Percentiles rank a stretch among this genome's conserved stretches.
Evolutionary conservation across 92 coral and sea anemone species (phyloP).

Genomic region (Zoanthus sansibaricus): DNA sequence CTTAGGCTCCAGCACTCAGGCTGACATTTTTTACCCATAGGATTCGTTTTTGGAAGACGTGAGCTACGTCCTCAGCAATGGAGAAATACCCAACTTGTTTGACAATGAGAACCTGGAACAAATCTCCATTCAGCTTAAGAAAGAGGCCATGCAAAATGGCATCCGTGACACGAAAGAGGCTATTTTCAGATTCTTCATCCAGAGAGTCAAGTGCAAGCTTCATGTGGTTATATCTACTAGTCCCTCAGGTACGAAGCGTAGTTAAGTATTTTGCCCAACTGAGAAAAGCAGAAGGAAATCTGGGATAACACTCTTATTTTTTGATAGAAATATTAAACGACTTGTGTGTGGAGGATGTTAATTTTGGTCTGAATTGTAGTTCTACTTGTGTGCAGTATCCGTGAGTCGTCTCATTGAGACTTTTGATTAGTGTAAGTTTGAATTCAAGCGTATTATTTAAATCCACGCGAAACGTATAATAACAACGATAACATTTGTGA

Average conservation of each 20-base stretch:
- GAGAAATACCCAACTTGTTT: slow-evolving; percentile 82
- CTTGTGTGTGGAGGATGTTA: too few species aligned
- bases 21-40: slow-evolving; percentile 45
- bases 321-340: too few species aligned
- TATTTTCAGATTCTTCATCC: slow-evolving; percentile 84
- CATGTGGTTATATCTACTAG: slow-evolving; percentile 92
- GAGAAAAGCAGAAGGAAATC: too few species aligned
- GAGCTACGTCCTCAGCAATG: slow-evolving; percentile 76
- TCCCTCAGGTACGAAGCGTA: slow-evolving; percentile 75
- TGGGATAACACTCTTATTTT: too few species aligned
- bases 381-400: too few species aligned
- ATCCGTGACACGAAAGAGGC: slow-evolving; percentile 81
- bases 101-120: slow-evolving; percentile 88
- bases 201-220: slow-evolving; percentile 82
- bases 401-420: too few species aligned
- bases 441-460: too few species aligned
- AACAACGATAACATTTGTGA: too few species aligned
- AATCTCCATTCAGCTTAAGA: slow-evolving; percentile 75
- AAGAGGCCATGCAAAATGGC: slow-evolving; percentile 72
- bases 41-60: slow-evolving; percentile 93
- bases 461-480: too few species aligned
- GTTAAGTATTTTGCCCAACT: background rate
- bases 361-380: too few species aligned
- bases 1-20: background rate
- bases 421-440: too few species aligned